Percentiles rank a stretch among this genome's conserved stretches.
phyloP scores from a whole-genome alignment of 2,888 invertebrate species.

The Callimorpha dominula region DNA sequence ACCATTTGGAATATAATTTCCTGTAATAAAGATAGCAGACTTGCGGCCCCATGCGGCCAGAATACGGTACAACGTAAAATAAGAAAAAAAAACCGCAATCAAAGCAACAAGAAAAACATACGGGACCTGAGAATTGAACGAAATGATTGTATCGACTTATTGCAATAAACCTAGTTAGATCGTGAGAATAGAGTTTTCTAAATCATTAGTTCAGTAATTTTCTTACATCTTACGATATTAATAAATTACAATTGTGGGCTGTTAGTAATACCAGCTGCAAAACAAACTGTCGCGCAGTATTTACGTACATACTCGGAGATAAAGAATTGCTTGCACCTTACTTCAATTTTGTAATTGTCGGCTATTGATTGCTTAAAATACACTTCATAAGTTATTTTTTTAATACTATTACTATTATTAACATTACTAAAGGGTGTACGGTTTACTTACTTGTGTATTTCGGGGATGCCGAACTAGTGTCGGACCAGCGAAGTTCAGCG shows the following conservation, averaged over 20 bases:
- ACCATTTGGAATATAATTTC: constrained; percentile 53
- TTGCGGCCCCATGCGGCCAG: constrained; percentile 45
- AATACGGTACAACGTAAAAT: constrained; percentile 31
- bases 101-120: constrained; percentile 27
- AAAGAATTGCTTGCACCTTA: background rate
- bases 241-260: background rate
- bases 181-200: constrained; percentile 60
- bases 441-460: too few species aligned
- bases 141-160: constrained; percentile 48
- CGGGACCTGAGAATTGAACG: constrained; percentile 46
- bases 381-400: background rate
- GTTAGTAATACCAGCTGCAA: background rate
- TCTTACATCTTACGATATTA: constrained; percentile 11
- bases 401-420: too few species aligned
- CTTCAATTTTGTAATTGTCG: background rate
- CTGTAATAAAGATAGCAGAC: constrained; percentile 45
- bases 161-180: constrained; percentile 45
- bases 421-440: too few species aligned
- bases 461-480: too few species aligned
- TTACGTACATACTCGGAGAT: background rate
- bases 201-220: constrained; percentile 52
- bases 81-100: constrained; percentile 34
- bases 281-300: background rate
- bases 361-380: background rate
- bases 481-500: too few species aligned